phyloP scores from a whole-genome alignment of 2,113 vertebrate genomes.

The Mesocricetus auratus region DNA sequence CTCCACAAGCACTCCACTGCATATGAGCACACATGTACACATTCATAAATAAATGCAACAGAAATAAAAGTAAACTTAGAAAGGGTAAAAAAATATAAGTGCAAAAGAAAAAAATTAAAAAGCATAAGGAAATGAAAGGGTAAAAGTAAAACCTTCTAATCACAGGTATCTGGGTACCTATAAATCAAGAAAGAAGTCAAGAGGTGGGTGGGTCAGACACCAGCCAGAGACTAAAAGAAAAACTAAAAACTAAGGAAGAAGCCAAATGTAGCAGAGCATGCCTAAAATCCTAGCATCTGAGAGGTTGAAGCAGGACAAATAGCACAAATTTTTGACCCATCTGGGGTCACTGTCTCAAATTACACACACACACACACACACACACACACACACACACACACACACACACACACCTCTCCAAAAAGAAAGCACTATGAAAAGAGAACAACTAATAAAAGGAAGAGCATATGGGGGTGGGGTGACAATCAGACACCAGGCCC shows the following conservation, averaged over 20 bases:
- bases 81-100: not conserved
- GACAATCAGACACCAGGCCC: not conserved
- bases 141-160: not conserved
- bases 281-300: not conserved
- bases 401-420: too few relatives aligned
- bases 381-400: not conserved
- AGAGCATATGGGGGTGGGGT: not conserved
- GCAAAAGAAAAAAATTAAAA: not conserved
- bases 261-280: not conserved
- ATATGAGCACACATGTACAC: not conserved
- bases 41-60: not conserved
- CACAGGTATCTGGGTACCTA: not conserved
- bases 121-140: not conserved
- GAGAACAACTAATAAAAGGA: not conserved
- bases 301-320: not conserved
- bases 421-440: not conserved
- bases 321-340: not conserved
- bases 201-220: not conserved
- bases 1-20: not conserved
- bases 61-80: not conserved
- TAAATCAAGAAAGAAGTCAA: not conserved
- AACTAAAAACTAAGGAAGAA: not conserved
- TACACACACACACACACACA: not conserved
- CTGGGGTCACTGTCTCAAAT: not conserved
- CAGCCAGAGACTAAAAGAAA: conserved; percentile 37